These are phyloP conservation scores for Penaeus japonicus DNA, from an alignment of 1,140 invertebrate species.

Conservation along the genomic window DNA sequence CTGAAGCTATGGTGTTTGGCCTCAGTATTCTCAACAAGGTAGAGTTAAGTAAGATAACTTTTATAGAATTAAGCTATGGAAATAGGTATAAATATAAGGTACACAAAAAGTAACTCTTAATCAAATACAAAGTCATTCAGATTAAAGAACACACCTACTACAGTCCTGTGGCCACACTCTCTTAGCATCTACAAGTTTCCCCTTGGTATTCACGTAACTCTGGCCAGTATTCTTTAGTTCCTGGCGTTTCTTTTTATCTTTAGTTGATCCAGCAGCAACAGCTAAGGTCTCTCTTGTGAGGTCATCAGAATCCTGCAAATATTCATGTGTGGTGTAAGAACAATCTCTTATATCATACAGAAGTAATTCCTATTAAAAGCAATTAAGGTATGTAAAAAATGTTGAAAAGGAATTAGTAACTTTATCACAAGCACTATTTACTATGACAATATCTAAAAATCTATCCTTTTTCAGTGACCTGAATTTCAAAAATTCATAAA, in stretches of 20 bases:
- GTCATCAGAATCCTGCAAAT: conserved; percentile 44
- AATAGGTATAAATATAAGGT: neutral
- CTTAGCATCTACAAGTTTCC: conserved; percentile 55
- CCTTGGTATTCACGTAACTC: conserved; percentile 56
- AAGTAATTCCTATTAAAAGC: no score
- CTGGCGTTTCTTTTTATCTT: conserved; percentile 51
- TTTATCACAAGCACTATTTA: no score
- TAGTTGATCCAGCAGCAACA: conserved; percentile 45
- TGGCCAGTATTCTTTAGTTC: conserved; percentile 58
- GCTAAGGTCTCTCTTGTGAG: conserved; percentile 51
- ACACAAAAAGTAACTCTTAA: neutral
- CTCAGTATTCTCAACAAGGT: no score
- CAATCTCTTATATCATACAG: neutral
- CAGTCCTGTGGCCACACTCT: conserved; percentile 57
- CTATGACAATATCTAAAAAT: neutral
- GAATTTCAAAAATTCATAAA: neutral
- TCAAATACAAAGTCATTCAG: neutral
- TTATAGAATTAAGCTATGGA: no score
- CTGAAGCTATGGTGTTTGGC: no score
- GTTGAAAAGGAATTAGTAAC: no score
- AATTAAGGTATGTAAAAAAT: no score
- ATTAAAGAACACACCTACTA: conserved; percentile 30
- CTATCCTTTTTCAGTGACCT: neutral
- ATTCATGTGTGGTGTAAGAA: neutral
- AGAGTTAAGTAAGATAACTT: no score